These are phyloP conservation scores for Pachyuromys duprasi DNA, from an alignment of 2,797 vertebrate genomes.

Conservation along the genomic window DNA sequence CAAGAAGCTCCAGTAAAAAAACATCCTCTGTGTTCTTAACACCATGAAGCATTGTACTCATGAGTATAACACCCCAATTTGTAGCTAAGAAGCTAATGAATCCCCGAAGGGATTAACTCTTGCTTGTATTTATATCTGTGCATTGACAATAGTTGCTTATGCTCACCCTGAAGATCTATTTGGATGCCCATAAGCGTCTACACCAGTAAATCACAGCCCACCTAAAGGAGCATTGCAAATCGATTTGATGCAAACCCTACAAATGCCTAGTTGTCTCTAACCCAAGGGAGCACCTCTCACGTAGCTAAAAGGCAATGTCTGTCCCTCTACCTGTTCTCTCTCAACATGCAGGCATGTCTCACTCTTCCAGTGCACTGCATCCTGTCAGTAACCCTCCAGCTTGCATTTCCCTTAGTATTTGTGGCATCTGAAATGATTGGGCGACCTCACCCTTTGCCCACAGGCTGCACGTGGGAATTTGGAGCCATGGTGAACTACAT, in stretches of 20 bases:
- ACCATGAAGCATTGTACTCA: neutral
- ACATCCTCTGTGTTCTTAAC: slow-evolving; percentile 11
- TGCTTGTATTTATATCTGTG: neutral
- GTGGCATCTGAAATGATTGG: neutral
- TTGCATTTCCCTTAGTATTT: neutral
- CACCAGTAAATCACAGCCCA: neutral
- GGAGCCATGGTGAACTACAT: slow-evolving; percentile 97
- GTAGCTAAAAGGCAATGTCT: neutral
- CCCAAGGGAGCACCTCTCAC: neutral
- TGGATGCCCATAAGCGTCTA: neutral
- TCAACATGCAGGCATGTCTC: neutral
- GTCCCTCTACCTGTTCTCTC: neutral
- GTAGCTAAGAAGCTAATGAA: neutral
- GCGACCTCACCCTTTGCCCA: slow-evolving; percentile 36
- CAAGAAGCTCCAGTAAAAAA: slow-evolving; percentile 35
- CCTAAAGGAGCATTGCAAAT: neutral
- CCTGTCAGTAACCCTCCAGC: neutral
- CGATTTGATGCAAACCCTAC: neutral
- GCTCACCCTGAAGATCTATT: neutral
- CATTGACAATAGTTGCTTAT: neutral
- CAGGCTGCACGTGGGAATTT: slow-evolving; percentile 99
- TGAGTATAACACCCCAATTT: neutral
- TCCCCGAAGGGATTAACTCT: neutral
- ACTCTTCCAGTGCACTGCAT: neutral
- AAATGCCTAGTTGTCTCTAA: neutral